Conservation (phyloP, 2,797 vertebrate genomes). For the Acanthiza pusilla region DNA sequence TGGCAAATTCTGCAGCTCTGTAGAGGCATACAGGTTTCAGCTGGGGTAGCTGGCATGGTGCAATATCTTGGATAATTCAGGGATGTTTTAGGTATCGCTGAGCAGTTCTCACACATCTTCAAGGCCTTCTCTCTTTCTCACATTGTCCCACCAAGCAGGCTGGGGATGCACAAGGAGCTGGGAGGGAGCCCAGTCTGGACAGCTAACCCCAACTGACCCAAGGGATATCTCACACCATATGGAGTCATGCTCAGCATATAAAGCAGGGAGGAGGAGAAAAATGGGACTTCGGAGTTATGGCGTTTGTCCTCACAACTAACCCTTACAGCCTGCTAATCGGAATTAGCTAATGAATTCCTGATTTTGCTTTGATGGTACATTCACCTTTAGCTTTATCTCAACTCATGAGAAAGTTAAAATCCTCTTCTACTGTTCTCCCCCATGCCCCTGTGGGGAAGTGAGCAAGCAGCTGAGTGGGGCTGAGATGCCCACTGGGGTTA, state of each 20-base stretch:
- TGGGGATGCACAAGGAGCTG: not conserved
- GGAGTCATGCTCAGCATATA: not conserved
- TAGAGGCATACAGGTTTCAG: fast-evolving
- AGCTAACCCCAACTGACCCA: not conserved
- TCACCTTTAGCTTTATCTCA: not conserved
- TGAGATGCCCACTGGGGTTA: not conserved
- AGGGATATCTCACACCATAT: not conserved
- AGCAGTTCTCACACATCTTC: not conserved
- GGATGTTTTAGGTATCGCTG: not conserved
- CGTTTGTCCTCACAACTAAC: not conserved
- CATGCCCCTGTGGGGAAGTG: fast-evolving
- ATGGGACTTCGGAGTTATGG: fast-evolving
- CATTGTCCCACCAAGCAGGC: fast-evolving
- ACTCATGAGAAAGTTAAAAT: not conserved
- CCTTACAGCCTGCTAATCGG: not conserved
- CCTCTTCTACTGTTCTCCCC: not conserved
- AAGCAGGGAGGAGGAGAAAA: not conserved
- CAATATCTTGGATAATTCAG: not conserved
- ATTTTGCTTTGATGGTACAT: not conserved
- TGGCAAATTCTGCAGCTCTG: not conserved
- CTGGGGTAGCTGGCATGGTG: not conserved
- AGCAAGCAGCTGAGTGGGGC: fast-evolving
- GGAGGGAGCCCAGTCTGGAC: not conserved
- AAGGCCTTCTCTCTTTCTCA: not conserved
- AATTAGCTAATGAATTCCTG: not conserved